These are phyloP conservation scores for Panthera uncia DNA, from an alignment of 2,113 vertebrate species.

Conservation along the genomic window DNA sequence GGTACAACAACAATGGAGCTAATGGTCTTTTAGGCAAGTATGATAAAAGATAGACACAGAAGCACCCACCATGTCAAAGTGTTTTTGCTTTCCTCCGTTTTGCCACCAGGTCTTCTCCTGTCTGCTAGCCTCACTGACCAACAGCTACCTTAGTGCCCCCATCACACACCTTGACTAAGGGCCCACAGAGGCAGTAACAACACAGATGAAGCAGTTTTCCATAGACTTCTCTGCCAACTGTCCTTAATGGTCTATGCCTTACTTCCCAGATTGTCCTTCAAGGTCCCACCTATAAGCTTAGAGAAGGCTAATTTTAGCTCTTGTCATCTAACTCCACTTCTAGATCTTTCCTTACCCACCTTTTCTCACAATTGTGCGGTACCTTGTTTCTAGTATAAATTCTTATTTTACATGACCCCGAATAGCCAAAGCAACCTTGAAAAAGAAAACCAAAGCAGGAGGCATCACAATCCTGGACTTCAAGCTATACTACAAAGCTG, in stretches of 20 bases:
- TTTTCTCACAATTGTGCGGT: not conserved
- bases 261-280: not conserved
- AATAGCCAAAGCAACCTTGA: too few species aligned
- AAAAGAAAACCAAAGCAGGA: too few species aligned
- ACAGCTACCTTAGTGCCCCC: too few species aligned
- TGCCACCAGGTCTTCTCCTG: not conserved
- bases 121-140: too few species aligned
- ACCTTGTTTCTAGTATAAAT: not conserved
- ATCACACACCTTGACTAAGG: not conserved
- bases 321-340: not conserved
- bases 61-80: not conserved
- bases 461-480: too few species aligned
- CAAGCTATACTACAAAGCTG: too few species aligned
- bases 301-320: not conserved
- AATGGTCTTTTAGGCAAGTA: not conserved
- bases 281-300: not conserved
- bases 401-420: not conserved
- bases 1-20: not conserved
- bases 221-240: not conserved
- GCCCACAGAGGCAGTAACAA: accelerated
- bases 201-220: too few species aligned
- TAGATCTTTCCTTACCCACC: not conserved
- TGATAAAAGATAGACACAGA: not conserved
- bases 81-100: not conserved
- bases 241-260: not conserved